Evolutionary conservation across 2,888 invertebrate species (phyloP), one percentile per base, ranked within the genome.

Genomic region (Tillus elongatus): DNA sequence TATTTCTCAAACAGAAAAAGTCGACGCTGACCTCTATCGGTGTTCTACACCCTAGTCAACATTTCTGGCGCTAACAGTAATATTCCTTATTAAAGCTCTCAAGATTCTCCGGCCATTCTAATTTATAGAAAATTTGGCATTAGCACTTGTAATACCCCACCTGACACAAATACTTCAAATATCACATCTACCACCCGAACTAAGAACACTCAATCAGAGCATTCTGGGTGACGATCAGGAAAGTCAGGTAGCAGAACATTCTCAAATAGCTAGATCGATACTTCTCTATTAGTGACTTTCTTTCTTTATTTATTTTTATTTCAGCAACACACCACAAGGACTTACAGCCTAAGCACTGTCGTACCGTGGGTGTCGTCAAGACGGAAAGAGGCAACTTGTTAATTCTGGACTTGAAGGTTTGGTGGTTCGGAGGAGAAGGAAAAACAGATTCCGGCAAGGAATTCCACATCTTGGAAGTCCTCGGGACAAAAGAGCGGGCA

Each of bases 31-130:
- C 30, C 30, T 2, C 11, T 30, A 3, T 2, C 30, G 3, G 15
- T 30, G 2, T 30, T 30, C n/a, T 30, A 30, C 15, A 30, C 3
- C 8, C 2, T 30, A 11, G 2, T 30, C 13, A 15, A 30, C 12
- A 13, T 30, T 14, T 3, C 13, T 15, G 12, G 3, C 12, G 30
- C 15, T 3, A 30, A 30, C n/a, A n/a, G n/a, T n/a, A 14, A 3
- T 15, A 3, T 30, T 13, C 13, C 13, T 30, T 29, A 30, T 13
- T 15, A 30, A 8, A 30, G 30, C 15, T 30, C 13, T 30, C 3
- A 14, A 30, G 30, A 30, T 15, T 15, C 13, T 30, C 15, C 11
- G n/a, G 14, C 9, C 9, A 30, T 30, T 10, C 15, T 14, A 30
- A 10, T 27, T 27, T 11, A 27, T 27, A 11, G 11, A 27, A 27